Conservation (phyloP, 1,140 invertebrate species). For the Leptinotarsa undecemlineata region DNA sequence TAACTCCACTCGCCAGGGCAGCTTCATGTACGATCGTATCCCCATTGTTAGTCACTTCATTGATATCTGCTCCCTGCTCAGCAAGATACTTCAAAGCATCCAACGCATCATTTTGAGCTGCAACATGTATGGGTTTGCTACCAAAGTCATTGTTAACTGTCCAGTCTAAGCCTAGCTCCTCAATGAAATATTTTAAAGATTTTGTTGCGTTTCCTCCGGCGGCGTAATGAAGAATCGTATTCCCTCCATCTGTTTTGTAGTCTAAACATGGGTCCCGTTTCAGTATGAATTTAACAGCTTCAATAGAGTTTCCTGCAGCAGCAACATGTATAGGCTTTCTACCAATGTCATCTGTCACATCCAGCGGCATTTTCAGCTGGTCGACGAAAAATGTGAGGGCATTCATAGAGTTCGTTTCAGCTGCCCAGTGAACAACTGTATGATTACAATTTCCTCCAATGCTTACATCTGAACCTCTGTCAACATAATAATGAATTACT, state of each 20-base stretch:
- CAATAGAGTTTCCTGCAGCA: not conserved
- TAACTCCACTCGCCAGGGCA: not conserved
- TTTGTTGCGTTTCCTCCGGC: not conserved
- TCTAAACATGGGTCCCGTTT: not conserved
- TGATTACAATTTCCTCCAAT: not conserved
- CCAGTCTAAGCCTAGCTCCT: not conserved
- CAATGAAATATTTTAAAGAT: not conserved
- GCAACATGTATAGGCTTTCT: not conserved
- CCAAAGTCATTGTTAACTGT: not conserved
- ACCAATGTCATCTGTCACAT: not conserved
- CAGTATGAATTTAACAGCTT: not conserved
- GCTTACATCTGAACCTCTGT: not conserved
- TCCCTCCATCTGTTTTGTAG: not conserved
- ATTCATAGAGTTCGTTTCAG: not conserved
- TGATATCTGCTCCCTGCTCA: not conserved
- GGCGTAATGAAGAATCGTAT: not conserved
- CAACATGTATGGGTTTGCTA: not conserved
- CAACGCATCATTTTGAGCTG: not conserved
- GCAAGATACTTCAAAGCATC: not conserved
- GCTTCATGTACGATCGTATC: not conserved
- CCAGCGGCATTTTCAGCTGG: not conserved
- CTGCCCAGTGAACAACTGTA: not conserved
- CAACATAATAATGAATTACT: not conserved
- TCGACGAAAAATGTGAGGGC: not conserved
- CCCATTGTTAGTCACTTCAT: not conserved